Evolutionary conservation across 2,888 invertebrate genomes (phyloP).

Genomic region (Sphaerophoria rueppellii): DNA sequence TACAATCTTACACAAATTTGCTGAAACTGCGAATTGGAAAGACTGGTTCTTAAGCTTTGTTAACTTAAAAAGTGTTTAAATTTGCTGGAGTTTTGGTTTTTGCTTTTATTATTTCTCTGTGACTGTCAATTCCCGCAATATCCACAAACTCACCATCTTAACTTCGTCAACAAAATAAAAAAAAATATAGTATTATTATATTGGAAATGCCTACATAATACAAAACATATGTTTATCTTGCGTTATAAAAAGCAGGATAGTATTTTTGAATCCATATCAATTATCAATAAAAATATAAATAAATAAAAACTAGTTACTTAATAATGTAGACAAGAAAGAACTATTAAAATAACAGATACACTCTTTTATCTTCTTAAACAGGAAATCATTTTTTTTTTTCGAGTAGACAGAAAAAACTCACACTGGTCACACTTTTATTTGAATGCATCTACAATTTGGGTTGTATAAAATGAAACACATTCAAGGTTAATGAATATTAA

Average conservation of each 20-base stretch:
- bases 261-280: conserved; percentile 72
- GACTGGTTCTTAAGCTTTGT: too few relatives aligned
- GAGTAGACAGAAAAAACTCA: too few relatives aligned
- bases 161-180: background rate
- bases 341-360: conserved; percentile 23
- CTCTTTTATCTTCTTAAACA: conserved; percentile 24
- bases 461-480: conserved; percentile 59
- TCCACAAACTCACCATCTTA: too few relatives aligned
- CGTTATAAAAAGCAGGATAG: conserved; percentile 55
- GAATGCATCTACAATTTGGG: conserved; percentile 51
- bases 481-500: conserved; percentile 50
- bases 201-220: conserved; percentile 15
- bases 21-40: too few relatives aligned
- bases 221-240: conserved; percentile 55
- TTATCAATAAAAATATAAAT: conserved; percentile 50
- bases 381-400: background rate
- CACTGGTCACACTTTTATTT: too few relatives aligned
- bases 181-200: too few relatives aligned
- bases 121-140: too few relatives aligned
- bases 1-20: too few relatives aligned
- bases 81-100: too few relatives aligned
- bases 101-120: too few relatives aligned
- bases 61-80: too few relatives aligned
- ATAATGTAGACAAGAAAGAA: conserved; percentile 46
- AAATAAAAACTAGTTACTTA: conserved; percentile 20